Conservation (phyloP, 1,140 invertebrate species). For the Sitophilus oryzae region DNA sequence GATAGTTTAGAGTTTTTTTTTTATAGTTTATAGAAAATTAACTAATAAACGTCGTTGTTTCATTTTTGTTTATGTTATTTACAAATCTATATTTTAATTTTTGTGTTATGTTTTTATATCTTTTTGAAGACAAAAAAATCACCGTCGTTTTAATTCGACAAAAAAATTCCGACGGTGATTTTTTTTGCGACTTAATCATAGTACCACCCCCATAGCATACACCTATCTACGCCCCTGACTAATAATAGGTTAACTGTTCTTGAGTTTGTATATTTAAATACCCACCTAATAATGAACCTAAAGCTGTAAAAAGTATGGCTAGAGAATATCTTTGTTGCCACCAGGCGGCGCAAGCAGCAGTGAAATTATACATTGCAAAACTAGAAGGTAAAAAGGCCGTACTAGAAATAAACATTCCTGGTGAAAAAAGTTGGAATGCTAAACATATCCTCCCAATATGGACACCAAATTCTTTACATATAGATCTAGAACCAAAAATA, state of each 20-base stretch:
- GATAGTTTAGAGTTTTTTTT: too few relatives aligned
- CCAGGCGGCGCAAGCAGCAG: conserved; percentile 81
- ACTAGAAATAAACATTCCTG: conserved; percentile 87
- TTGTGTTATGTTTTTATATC: too few relatives aligned
- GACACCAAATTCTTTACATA: conserved; percentile 84
- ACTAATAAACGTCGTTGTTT: too few relatives aligned
- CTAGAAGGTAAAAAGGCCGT: conserved; percentile 89
- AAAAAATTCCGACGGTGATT: too few relatives aligned
- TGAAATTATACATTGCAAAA: conserved; percentile 82
- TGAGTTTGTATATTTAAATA: conserved; percentile 4
- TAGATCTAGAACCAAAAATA: conserved; percentile 63
- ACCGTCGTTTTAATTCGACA: too few relatives aligned
- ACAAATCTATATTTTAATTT: too few relatives aligned
- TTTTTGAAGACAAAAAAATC: too few relatives aligned
- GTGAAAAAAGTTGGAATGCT: conserved; percentile 74
- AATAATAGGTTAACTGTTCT: background rate
- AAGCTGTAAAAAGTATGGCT: conserved; percentile 77
- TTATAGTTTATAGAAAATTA: too few relatives aligned
- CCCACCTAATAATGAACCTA: conserved; percentile 63
- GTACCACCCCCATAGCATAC: too few relatives aligned
- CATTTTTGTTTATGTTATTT: too few relatives aligned
- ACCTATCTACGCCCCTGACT: too few relatives aligned
- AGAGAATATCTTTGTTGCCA: conserved; percentile 70
- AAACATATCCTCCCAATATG: conserved; percentile 81
- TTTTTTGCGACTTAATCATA: too few relatives aligned